Evolutionary conservation across 2,888 invertebrate species (phyloP), one percentile per base, ranked within the genome.

Genomic region (Erpobdella octoculata): DNA sequence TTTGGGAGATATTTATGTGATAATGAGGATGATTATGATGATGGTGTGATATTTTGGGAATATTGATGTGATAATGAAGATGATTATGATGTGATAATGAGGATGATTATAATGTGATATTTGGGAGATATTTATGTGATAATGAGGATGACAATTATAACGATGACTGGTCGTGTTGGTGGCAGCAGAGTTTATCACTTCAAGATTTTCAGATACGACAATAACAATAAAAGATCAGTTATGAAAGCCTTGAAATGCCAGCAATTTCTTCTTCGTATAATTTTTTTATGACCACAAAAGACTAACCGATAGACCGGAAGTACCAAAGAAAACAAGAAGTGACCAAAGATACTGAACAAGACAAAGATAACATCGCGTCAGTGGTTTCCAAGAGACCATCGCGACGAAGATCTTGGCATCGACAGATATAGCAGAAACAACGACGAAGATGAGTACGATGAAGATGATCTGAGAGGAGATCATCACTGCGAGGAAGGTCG

Each of bases 281-380:
- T n/a, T n/a, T n/a, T n/a, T n/a, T n/a, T n/a, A n/a, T n/a, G n/a
- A n/a, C n/a, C n/a, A n/a, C n/a, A n/a, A n/a, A n/a, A n/a, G n/a
- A n/a, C n/a, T n/a, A n/a, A n/a, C 53, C 53, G 21, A 21, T 53
- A 21, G 53, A 53, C 53, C 53, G 53, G 53, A 53, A 53, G 53
- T 53, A 25, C n/a, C 12, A n/a, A 53, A 53, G 21, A 21, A 53
- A 53, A 53, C 53, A 21, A 28, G 53, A 53, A 4, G 53, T 53
- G 9, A 53, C 53, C 53, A 53, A 53, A 53, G 53, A 53, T 8
- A 53, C 8, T 28, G 53, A 53, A 53, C 28, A 53, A 28, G 28
- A 53, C 53, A 53, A 53, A 53, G 53, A 28, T 53, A 28, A 53
- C 53, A 28, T n/a, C n/a, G n/a, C n/a, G n/a, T n/a, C n/a, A n/a